Evolutionary conservation across 1,140 invertebrate genomes (phyloP), one percentile per base, ranked within the genome.

Genomic region (Nephila pilipes): DNA sequence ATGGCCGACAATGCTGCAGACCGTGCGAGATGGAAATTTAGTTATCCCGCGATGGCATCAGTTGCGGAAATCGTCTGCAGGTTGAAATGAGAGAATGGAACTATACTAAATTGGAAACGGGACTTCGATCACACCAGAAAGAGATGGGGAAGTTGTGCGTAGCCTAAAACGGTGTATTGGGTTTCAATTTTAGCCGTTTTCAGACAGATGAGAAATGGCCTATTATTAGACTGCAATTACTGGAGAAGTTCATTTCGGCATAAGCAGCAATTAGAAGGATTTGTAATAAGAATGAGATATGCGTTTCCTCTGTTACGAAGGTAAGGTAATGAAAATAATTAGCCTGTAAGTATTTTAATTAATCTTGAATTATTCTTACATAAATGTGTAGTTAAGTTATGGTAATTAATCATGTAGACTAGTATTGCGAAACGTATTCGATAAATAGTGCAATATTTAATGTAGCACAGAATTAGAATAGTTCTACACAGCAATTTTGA

Each of bases 111-210:
- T 75, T 75, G 69, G 69, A 75, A 29, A 32, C 16, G 29, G 65
- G 18, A 60, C 16, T 75, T 75, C 69, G 69, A 75, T 75, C 69
- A 5, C 12, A 32, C 46, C 46, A 46, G 12, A 46, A 46, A 46
- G 46, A 46, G 46, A 46, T 10, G 46, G 12, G 46, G 46, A 46
- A 46, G 12, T n/a, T n/a, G 63, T 0, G 58, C 25, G 63, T 25
- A 14, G 22, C 10, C 5, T 25, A 5, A 2, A 20, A 18, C 25
- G 58, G 16, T 18, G 29, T 75, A 75, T 75, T 36, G 69, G 29
- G 69, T 75, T 75, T 75, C 69, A 75, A 75, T 75, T 75, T 65
- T 69, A 25, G 63, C 25, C 63, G n/a, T 69, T 69, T 69, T 75
- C 14, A 36, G 32, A 75, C 14, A 18, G 25, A 75, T 75, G 69